phyloP scores from a whole-genome alignment of 2,797 vertebrate species.

The Botia kubotai region DNA sequence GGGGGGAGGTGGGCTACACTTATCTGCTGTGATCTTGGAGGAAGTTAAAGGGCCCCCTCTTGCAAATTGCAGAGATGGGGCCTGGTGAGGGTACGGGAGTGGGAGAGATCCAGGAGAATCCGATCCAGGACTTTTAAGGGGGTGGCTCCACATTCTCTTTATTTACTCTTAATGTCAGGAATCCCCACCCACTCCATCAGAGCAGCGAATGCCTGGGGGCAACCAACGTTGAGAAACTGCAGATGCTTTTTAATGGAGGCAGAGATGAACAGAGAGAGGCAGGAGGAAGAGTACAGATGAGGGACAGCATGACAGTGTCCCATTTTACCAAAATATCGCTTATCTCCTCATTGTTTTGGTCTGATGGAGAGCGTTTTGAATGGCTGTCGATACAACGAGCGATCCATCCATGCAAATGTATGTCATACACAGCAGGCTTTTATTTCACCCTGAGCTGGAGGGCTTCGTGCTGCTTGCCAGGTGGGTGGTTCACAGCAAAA shows the following conservation, averaged over 20 bases:
- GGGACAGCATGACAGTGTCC: constrained; percentile 1
- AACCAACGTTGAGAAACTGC: constrained; percentile 72
- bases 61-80: constrained; percentile 62
- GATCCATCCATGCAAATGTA: constrained; percentile 1
- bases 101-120: constrained; percentile 60
- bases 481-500: constrained; percentile 44
- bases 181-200: constrained; percentile 67
- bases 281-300: constrained; percentile 9
- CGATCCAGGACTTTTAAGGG: constrained; percentile 61
- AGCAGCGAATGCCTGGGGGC: constrained; percentile 61
- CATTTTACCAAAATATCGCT: constrained; percentile 13
- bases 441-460: constrained; percentile 40
- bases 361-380: not conserved
- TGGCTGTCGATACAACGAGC: not conserved
- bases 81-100: constrained; percentile 67
- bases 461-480: constrained; percentile 29
- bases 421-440: constrained; percentile 23
- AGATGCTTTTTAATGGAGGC: constrained; percentile 70
- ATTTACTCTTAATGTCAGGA: constrained; percentile 63
- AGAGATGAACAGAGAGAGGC: constrained; percentile 48
- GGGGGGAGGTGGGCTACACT: constrained; percentile 55
- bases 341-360: constrained; percentile 20
- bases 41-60: constrained; percentile 36
- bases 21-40: constrained; percentile 63
- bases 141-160: constrained; percentile 58